Evolutionary conservation across 2,113 vertebrate species (phyloP), one percentile per base, ranked within the genome.

Genomic region (Phylloscopus trochiloides): DNA sequence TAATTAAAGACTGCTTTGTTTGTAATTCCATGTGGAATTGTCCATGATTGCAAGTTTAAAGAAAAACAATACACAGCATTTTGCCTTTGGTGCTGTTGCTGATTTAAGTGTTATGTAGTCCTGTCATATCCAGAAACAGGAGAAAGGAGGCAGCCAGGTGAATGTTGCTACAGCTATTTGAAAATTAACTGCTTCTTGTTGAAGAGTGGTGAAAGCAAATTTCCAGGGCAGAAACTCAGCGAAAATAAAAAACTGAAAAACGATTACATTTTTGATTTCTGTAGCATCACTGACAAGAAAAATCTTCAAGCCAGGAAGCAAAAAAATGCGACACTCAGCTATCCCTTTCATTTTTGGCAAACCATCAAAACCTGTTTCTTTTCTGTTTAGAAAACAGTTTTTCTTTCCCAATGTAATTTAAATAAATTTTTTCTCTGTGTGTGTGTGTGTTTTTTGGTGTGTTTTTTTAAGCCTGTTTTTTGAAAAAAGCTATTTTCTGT

Each of bases 1-100:
- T 93, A 94, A 88, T 95, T 88, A 90, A 94, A 90, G 48, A 71
- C 36, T 86, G 29, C 62, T 94, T 90, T 94, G 50, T 93, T 95
- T 88, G 29, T 50, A 70, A 54, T 86, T 83, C 88, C 29, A 1
- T 51, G 26, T 80, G 59, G 78, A 83, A 92, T 58, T 88, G 29
- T 70, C 34, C 36, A 7, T 51, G 86, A 77, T 4, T 80, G 51
- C 29, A 92, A 66, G 75, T 70, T 94, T 77, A 42, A 92, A 72
- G 58, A 70, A 86, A 94, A 88, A 62, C 62, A 76, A 83, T 38
- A 12, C 11, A 18, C 12, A 77, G 31, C 18, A 47, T 86, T 92
- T 94, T 87, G 74, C n/a, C 9, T 87, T 85, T 65, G 63, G n/a
- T 79, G 58, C 26, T 61, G 40, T 78, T 82, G 48, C 18, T 87